Conservation (phyloP, 1,140 invertebrate species). For the Macrostomum lignano region DNA sequence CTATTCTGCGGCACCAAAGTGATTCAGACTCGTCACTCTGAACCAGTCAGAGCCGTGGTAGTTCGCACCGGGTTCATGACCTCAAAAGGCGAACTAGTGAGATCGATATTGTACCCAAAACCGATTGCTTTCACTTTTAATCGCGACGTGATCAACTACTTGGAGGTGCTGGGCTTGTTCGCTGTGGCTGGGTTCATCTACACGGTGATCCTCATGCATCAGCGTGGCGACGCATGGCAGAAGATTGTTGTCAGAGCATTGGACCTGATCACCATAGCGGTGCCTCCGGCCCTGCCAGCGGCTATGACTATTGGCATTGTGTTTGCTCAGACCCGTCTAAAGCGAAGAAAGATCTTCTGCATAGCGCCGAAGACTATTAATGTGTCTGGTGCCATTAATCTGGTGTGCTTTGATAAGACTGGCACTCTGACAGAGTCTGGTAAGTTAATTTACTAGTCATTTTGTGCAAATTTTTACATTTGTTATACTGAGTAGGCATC, state of each 20-base stretch:
- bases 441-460: too few species aligned
- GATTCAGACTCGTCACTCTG: conserved; percentile 63
- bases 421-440: conserved; percentile 78
- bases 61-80: conserved; percentile 59
- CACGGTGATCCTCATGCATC: conserved; percentile 49
- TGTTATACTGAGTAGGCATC: too few species aligned
- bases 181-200: conserved; percentile 50
- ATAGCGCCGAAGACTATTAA: conserved; percentile 64
- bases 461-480: too few species aligned
- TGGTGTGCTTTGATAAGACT: conserved; percentile 85
- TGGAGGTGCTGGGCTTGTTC: conserved; percentile 46
- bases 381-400: conserved; percentile 62
- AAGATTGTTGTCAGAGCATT: conserved; percentile 48
- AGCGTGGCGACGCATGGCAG: too few species aligned
- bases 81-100: conserved; percentile 56
- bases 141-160: conserved; percentile 60
- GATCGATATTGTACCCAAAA: conserved; percentile 65
- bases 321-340: conserved; percentile 46
- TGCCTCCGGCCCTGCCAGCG: conserved; percentile 65
- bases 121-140: conserved; percentile 69
- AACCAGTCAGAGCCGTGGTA: conserved; percentile 40
- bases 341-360: conserved; percentile 52
- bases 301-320: conserved; percentile 73
- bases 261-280: conserved; percentile 72
- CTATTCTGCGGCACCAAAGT: conserved; percentile 76